A percentile compares a stretch with the other conserved stretches of the same genome.
Evolutionary conservation across 2,113 vertebrate genomes (phyloP).

Genomic region (Sturnus vulgaris): DNA sequence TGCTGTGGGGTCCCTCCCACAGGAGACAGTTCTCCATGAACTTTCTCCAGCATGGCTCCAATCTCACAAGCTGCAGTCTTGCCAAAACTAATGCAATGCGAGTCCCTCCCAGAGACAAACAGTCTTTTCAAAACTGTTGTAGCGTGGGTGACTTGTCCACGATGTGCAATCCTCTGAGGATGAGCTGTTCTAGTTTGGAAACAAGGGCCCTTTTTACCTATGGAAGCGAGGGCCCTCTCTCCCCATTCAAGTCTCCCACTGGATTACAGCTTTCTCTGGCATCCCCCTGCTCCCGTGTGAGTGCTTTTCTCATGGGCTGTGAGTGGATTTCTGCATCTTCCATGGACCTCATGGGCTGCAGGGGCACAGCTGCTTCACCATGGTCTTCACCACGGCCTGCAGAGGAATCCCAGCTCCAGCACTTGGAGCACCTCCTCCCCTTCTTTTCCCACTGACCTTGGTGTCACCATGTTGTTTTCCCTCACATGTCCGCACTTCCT

Average conservation of each 20-base stretch:
- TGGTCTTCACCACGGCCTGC: background rate
- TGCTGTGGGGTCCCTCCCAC: background rate
- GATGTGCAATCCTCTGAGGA: background rate
- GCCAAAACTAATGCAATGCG: background rate
- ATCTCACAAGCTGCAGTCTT: background rate
- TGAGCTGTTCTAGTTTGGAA: background rate
- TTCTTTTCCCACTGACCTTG: background rate
- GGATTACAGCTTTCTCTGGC: background rate
- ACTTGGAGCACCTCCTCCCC: background rate
- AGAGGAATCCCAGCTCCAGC: background rate
- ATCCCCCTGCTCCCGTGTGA: fast-evolving
- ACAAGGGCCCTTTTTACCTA: background rate
- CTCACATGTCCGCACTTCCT: background rate
- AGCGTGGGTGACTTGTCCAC: fast-evolving
- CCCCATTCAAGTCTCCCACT: background rate
- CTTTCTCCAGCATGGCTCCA: background rate
- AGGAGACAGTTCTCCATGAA: background rate
- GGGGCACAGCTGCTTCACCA: background rate
- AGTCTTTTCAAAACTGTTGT: background rate
- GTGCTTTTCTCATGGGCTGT: background rate
- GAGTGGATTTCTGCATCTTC: background rate
- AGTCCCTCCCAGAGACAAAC: background rate
- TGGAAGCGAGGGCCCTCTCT: background rate
- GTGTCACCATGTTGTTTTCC: background rate
- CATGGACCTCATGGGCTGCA: background rate